A percentile compares a stretch with the other conserved stretches of the same genome.
These are phyloP conservation scores for Equus quagga DNA, from an alignment of 2,113 vertebrate genomes.

Conservation along the genomic window DNA sequence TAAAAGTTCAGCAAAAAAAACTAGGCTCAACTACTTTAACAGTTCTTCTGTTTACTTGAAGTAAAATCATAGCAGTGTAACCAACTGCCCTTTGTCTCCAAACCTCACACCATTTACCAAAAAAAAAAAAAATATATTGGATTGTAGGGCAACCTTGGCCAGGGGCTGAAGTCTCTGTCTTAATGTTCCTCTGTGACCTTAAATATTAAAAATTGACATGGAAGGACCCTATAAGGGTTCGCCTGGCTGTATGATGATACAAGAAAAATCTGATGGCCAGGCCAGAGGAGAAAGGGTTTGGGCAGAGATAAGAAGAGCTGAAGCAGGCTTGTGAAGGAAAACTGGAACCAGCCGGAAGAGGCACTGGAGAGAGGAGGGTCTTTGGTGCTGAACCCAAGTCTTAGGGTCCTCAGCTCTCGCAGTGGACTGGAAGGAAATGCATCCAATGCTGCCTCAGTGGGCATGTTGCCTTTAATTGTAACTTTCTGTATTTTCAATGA, in stretches of 20 bases:
- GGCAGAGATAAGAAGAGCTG: neutral
- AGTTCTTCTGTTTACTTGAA: neutral
- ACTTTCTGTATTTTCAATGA: neutral
- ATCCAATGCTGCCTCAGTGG: neutral
- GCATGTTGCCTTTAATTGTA: neutral
- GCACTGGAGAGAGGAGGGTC: neutral
- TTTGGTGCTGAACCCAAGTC: fast-evolving
- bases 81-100: neutral
- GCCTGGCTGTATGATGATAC: neutral
- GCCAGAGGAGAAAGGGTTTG: neutral
- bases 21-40: neutral
- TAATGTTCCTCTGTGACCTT: neutral
- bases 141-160: neutral
- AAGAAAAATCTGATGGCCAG: neutral
- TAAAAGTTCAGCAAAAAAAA: neutral
- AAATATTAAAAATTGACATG: neutral
- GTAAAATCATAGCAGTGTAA: neutral
- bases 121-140: neutral
- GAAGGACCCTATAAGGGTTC: neutral
- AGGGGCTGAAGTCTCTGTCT: neutral
- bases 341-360: neutral
- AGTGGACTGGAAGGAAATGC: neutral
- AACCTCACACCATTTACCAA: neutral
- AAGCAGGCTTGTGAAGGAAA: neutral
- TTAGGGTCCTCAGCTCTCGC: neutral